A percentile compares a stretch with the other conserved stretches of the same genome.
These are phyloP conservation scores for Mesaphorura yosii DNA, from an alignment of 1,140 invertebrate genomes.

Conservation along the genomic window DNA sequence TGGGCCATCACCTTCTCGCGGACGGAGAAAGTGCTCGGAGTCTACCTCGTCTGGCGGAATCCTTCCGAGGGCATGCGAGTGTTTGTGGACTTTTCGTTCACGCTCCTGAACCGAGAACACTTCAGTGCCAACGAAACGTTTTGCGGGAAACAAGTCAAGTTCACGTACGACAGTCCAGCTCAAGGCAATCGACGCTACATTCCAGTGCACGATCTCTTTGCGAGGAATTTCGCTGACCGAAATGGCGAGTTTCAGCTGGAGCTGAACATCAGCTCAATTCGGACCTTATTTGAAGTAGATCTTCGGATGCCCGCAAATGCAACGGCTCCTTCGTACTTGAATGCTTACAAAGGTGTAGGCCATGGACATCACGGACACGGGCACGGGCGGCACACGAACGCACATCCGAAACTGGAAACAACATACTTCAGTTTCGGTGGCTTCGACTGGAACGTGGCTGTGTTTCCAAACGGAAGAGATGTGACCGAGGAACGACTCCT, in stretches of 20 bases:
- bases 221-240: constrained; percentile 57
- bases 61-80: constrained; percentile 60
- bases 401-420: constrained; percentile 49
- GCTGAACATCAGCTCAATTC: constrained; percentile 60
- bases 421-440: constrained; percentile 62
- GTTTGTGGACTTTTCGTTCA: constrained; percentile 73
- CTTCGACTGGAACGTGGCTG: constrained; percentile 71
- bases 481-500: constrained; percentile 42
- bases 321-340: constrained; percentile 33
- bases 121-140: constrained; percentile 74
- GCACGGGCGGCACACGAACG: too few species aligned
- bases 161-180: constrained; percentile 59
- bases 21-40: constrained; percentile 64
- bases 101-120: constrained; percentile 69
- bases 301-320: constrained; percentile 47
- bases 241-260: constrained; percentile 75
- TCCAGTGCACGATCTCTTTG: constrained; percentile 60
- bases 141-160: constrained; percentile 63
- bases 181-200: constrained; percentile 67
- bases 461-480: constrained; percentile 52
- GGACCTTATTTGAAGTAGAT: constrained; percentile 63
- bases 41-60: constrained; percentile 66
- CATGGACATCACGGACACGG: too few species aligned
- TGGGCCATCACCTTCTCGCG: constrained; percentile 77
- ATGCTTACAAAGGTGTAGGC: constrained; percentile 17